phyloP scores from a whole-genome alignment of 2,888 invertebrate species.

The Tuberolachnus salignus region DNA sequence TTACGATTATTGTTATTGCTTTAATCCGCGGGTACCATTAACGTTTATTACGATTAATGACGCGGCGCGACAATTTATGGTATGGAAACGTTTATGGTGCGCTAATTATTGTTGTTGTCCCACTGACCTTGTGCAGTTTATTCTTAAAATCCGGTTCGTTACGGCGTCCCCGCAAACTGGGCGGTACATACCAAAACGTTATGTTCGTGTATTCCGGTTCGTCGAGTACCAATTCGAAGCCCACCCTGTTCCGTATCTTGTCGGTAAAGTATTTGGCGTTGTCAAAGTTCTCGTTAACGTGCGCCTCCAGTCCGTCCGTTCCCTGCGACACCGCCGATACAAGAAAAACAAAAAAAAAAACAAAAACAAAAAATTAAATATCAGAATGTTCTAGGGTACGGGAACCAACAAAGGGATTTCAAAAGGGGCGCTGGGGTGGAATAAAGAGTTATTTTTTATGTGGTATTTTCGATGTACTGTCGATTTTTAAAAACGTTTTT shows the following conservation, averaged over 20 bases:
- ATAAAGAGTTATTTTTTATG: too few relatives aligned
- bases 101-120: neutral
- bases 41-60: neutral
- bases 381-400: too few relatives aligned
- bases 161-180: conserved; percentile 68
- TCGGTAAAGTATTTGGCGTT: conserved; percentile 75
- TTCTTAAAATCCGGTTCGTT: conserved; percentile 69
- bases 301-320: conserved; percentile 75
- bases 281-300: conserved; percentile 79
- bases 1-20: neutral
- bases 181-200: conserved; percentile 95
- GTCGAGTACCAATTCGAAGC: conserved; percentile 73
- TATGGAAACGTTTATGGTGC: too few relatives aligned
- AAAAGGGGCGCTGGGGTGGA: too few relatives aligned
- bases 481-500: too few relatives aligned
- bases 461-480: too few relatives aligned
- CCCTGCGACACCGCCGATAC: conserved; percentile 64
- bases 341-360: neutral
- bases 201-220: conserved; percentile 93
- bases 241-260: conserved; percentile 71
- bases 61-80: too few relatives aligned
- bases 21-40: neutral
- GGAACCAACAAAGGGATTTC: too few relatives aligned
- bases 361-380: too few relatives aligned
- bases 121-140: conserved; percentile 70